Conservation (phyloP, 2,888 invertebrate species). For the Drosophila flavopinicola region DNA sequence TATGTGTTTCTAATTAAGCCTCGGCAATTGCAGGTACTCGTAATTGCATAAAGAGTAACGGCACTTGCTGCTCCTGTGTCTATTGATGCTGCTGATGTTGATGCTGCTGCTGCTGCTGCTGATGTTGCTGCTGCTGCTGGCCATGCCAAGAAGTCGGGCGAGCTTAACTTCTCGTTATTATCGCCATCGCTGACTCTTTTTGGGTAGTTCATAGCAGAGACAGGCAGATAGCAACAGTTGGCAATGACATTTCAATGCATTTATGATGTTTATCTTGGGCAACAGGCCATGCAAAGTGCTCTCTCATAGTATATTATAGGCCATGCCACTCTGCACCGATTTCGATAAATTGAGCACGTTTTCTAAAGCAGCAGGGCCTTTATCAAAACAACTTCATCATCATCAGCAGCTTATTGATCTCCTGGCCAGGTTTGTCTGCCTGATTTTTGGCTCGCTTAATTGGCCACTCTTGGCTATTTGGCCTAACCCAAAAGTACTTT, state of each 20-base stretch:
- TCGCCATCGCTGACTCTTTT: conserved; percentile 68
- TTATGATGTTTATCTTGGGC: conserved; percentile 81
- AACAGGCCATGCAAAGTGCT: conserved; percentile 69
- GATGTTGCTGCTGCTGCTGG: conserved; percentile 15
- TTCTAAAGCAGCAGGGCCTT: conserved; percentile 74
- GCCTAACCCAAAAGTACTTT: conserved; percentile 53
- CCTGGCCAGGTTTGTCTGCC: conserved; percentile 37
- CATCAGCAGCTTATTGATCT: conserved; percentile 59
- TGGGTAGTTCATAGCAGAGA: conserved; percentile 35
- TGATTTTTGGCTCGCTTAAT: conserved; percentile 51
- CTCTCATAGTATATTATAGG: conserved; percentile 8
- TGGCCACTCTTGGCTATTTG: conserved; percentile 59
- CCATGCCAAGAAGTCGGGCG: conserved; percentile 44
- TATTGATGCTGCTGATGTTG: conserved; percentile 9
- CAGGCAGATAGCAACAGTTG: conserved; percentile 67
- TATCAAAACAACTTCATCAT: conserved; percentile 80
- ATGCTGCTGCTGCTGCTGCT: conserved; percentile 17
- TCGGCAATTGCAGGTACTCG: conserved; percentile 66
- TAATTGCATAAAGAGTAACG: conserved; percentile 77
- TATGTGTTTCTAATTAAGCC: conserved; percentile 71
- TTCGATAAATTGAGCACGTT: conserved; percentile 79
- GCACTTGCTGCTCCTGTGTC: conserved; percentile 57
- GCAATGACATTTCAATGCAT: conserved; percentile 83
- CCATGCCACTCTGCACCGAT: conserved; percentile 70
- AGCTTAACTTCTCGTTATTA: conserved; percentile 59